Evolutionary conservation across 1,140 invertebrate species (phyloP).

Genomic region (Subanguina moxae): DNA sequence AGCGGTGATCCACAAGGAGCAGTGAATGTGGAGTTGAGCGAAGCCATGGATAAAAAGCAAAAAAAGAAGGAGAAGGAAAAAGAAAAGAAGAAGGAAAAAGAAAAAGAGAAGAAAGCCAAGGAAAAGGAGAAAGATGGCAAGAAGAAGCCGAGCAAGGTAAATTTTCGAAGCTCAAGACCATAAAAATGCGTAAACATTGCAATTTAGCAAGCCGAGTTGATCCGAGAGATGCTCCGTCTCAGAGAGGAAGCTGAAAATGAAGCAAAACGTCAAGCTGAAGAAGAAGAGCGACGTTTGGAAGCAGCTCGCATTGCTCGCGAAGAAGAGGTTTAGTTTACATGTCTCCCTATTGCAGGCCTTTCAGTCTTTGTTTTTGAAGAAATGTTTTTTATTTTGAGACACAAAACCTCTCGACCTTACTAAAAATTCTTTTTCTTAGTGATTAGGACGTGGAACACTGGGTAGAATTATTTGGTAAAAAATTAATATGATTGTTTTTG

Average conservation of each 20-base stretch:
- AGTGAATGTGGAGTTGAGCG: not conserved
- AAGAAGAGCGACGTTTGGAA: slow-evolving; percentile 35
- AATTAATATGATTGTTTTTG: no score
- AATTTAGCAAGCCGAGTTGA: slow-evolving; percentile 27
- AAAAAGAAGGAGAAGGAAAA: slow-evolving; percentile 66
- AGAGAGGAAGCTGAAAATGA: slow-evolving; percentile 40
- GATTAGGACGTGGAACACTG: no score
- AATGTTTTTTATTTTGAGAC: no score
- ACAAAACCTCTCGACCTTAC: no score
- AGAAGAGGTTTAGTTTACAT: slow-evolving; percentile 25
- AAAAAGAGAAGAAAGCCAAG: slow-evolving; percentile 29
- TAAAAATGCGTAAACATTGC: not conserved
- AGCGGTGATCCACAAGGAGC: not conserved
- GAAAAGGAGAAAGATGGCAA: slow-evolving; percentile 37
- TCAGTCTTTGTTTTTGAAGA: slow-evolving; percentile 30
- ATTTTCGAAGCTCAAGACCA: not conserved
- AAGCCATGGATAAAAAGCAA: slow-evolving; percentile 67
- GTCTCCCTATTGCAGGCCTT: not conserved
- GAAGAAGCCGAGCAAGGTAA: slow-evolving; percentile 37
- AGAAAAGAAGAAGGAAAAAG: slow-evolving; percentile 68
- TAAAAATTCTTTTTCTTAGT: no score
- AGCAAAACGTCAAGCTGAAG: slow-evolving; percentile 25
- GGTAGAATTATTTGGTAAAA: no score
- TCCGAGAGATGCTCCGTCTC: slow-evolving; percentile 38
- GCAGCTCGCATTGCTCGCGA: slow-evolving; percentile 16